phyloP scores from a whole-genome alignment of 1,140 invertebrate genomes.

The Trichonephila clavata region DNA sequence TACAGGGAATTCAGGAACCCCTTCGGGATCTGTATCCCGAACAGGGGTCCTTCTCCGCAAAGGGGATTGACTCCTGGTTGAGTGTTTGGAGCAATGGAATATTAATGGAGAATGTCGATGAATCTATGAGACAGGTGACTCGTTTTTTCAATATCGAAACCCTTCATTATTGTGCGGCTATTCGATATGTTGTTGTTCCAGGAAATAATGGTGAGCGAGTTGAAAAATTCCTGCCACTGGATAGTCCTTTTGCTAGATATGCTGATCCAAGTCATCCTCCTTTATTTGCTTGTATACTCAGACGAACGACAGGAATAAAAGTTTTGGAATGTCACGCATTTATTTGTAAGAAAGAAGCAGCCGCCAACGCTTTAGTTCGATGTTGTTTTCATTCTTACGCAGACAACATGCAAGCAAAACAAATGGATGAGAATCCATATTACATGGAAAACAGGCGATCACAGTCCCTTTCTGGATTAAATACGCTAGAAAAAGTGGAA shows the following conservation, averaged over 20 bases:
- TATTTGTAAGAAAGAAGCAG: slow-evolving; percentile 97
- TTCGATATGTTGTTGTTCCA: slow-evolving; percentile 88
- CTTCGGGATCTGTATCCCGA: slow-evolving; percentile 97
- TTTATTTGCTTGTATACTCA: slow-evolving; percentile 96
- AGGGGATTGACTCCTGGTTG: slow-evolving; percentile 98
- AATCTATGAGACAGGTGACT: slow-evolving; percentile 95
- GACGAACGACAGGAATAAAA: slow-evolving; percentile 98
- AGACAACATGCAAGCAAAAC: slow-evolving; percentile 93
- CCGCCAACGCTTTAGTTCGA: slow-evolving; percentile 94
- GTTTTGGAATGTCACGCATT: slow-evolving; percentile 99
- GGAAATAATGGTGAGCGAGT: slow-evolving; percentile 82
- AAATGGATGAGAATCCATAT: slow-evolving; percentile 80
- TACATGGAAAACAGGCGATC: slow-evolving; percentile 77
- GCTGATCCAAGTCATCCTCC: slow-evolving; percentile 90
- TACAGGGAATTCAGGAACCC: slow-evolving; percentile 98
- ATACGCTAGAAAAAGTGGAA: slow-evolving; percentile 79
- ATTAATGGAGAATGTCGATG: slow-evolving; percentile 97
- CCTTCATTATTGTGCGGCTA: slow-evolving; percentile 98
- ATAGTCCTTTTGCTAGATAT: slow-evolving; percentile 95
- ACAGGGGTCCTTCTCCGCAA: slow-evolving; percentile 87
- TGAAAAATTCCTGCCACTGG: slow-evolving; percentile 96
- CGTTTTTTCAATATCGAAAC: slow-evolving; percentile 98
- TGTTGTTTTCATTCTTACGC: slow-evolving; percentile 98
- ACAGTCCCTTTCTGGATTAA: slow-evolving; percentile 77
- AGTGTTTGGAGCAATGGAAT: slow-evolving; percentile 98